Base-by-base conservation (phyloP, 2,888 invertebrate genomes). In the Ptychoptera albimana region DNA sequence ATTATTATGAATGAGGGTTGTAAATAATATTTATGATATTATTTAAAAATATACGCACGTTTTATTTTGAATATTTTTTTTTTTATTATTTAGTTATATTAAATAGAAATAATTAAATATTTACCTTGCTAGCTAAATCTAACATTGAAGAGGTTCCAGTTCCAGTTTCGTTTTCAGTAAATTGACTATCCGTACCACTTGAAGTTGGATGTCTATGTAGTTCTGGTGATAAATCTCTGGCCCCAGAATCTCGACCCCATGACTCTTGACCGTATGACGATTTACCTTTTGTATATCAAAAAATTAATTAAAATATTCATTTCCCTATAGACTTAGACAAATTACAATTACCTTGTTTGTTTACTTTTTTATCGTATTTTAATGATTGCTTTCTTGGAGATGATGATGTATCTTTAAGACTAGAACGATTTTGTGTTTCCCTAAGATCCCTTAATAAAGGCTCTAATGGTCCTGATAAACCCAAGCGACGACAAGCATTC, bases 171-270 rank as follows among this genome's bases (percentile, higher is more conserved):
- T 41, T 39, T 13, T 46, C 46, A 11, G 44, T 42, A 10, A 42
- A 9, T 44, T 46, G 44, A 36, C 31, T 42, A 29, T 46, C 46
- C 2, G 37, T 39, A 11, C 42, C 42, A 35, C 42, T 42, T n/a
- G 34, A 34, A n/a, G 43, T 14, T 30, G 30, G 43, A 11, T 31
- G 7, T 30, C 30, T 37, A 43, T 43, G 41, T 36, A 44, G 39
- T 46, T 46, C 46, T 13, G 46, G 46, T 8, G 46, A 46, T 42
- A 46, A 39, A 42, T 46, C 46, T 14, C 46, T 34, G 12, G 46
- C 46, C 9, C 46, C 46, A 5, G 46, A 46, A 44, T 46, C 46
- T 44, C 43, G 23, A 3, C 46, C 46, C 46, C 46, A 46, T 14
- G 43, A 43, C 30, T 46, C 46, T 42, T 46, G 44, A 40, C 46